Percentiles rank a stretch among this genome's conserved stretches.
phyloP scores from a whole-genome alignment of 2,888 invertebrate genomes.

The Melikaiella ostensackeni region DNA sequence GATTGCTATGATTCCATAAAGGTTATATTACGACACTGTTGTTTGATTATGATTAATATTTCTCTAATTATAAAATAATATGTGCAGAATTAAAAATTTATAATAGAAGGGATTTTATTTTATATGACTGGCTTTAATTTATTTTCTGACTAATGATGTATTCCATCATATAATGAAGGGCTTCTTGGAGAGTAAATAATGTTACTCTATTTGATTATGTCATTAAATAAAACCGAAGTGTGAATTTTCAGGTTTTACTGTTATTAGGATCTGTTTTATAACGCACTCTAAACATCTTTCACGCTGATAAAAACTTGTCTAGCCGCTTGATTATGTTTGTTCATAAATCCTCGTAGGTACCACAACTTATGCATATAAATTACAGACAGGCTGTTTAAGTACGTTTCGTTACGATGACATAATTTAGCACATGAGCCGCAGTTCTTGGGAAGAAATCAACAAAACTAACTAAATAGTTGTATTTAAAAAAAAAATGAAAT shows the following conservation, averaged over 20 bases:
- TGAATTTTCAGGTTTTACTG: conserved; percentile 13
- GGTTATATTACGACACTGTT: too few species aligned
- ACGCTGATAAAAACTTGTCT: conserved; percentile 19
- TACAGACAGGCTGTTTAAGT: conserved; percentile 7
- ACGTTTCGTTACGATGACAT: conserved; percentile 29
- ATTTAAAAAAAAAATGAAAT: too few species aligned
- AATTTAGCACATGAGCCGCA: conserved; percentile 32
- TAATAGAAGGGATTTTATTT: background rate
- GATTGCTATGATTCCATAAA: too few species aligned
- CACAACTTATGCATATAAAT: conserved; percentile 24
- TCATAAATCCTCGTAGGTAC: conserved; percentile 34
- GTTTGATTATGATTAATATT: conserved; percentile 1
- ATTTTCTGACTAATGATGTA: conserved; percentile 16
- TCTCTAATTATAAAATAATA: background rate
- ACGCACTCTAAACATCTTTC: conserved; percentile 13
- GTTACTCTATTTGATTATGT: too few species aligned
- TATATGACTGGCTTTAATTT: background rate
- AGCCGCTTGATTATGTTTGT: conserved; percentile 33
- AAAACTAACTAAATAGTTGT: too few species aligned
- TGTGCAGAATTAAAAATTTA: background rate
- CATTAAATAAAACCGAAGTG: too few species aligned
- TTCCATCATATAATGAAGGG: conserved; percentile 21
- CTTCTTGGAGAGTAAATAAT: background rate
- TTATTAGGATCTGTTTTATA: conserved; percentile 34
- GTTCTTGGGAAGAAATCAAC: conserved; percentile 32